phyloP scores from a whole-genome alignment of 2,113 vertebrate species.

The Silurus glanis region DNA sequence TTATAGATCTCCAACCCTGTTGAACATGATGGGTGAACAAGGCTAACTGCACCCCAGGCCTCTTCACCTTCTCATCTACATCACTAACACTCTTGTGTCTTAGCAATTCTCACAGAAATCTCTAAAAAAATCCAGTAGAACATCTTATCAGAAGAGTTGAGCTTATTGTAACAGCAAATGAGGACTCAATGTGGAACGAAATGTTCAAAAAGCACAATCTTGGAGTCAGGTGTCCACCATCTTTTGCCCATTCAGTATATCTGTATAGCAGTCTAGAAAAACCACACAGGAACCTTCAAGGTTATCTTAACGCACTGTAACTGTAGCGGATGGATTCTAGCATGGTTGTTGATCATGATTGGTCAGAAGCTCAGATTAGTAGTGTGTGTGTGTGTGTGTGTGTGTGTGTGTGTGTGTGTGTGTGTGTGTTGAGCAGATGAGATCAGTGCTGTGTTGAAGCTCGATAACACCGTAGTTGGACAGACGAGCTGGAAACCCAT shows the following conservation, averaged over 20 bases:
- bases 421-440: constrained; percentile 78
- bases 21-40: no score
- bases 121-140: no score
- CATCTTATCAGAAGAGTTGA: no score
- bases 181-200: no score
- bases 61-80: no score
- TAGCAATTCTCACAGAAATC: no score
- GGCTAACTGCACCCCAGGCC: no score
- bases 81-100: no score
- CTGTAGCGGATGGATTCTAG: not conserved
- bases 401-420: constrained; percentile 37
- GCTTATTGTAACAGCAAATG: no score
- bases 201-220: no score
- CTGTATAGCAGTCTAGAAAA: not conserved
- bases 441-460: constrained; percentile 95
- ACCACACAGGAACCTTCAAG: not conserved
- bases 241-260: not conserved
- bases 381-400: not conserved
- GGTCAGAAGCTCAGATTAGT: not conserved
- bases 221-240: no score
- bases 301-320: not conserved
- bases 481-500: constrained; percentile 96
- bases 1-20: no score
- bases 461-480: constrained; percentile 97
- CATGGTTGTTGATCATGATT: not conserved